phyloP scores from a whole-genome alignment of 37 sponge, comb jelly and placozoan species.

The Haliclona indistincta region DNA sequence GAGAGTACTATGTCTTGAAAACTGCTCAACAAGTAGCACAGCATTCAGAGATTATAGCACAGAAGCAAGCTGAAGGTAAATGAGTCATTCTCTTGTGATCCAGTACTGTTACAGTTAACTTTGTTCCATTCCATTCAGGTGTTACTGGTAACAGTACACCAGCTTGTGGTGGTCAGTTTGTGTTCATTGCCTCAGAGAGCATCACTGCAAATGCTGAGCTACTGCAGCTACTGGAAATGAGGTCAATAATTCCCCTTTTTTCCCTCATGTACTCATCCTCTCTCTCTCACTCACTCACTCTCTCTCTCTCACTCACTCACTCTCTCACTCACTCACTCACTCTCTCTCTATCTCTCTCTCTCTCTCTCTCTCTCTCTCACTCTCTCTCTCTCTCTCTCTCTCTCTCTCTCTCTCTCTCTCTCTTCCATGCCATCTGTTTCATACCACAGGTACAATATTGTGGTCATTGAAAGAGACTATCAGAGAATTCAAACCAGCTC shows the following conservation, averaged over 20 bases:
- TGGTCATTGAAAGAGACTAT: slow-evolving; percentile 64
- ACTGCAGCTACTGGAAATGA: slow-evolving; percentile 72
- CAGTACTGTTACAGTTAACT: no score
- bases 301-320: no score
- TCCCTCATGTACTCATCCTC: no score
- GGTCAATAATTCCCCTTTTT: no score
- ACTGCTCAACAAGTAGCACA: slow-evolving; percentile 24
- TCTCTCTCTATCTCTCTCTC: no score
- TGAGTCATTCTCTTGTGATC: no score
- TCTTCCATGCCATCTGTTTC: neutral
- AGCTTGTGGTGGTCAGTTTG: neutral
- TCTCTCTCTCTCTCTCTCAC: neutral
- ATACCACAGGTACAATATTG: slow-evolving; percentile 51
- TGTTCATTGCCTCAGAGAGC: slow-evolving; percentile 65
- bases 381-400: no score
- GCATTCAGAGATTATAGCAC: neutral
- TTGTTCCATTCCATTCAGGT: neutral
- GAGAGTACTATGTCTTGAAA: slow-evolving; percentile 36
- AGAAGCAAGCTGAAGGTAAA: neutral
- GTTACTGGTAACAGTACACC: neutral
- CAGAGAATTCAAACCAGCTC: neutral
- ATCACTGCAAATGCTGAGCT: slow-evolving; percentile 37
- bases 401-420: neutral
- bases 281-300: no score
- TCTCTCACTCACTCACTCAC: slow-evolving; percentile 4